A percentile compares a stretch with the other conserved stretches of the same genome.
phyloP scores from a whole-genome alignment of 2,797 vertebrate species.

The Ambastaia sidthimunki region DNA sequence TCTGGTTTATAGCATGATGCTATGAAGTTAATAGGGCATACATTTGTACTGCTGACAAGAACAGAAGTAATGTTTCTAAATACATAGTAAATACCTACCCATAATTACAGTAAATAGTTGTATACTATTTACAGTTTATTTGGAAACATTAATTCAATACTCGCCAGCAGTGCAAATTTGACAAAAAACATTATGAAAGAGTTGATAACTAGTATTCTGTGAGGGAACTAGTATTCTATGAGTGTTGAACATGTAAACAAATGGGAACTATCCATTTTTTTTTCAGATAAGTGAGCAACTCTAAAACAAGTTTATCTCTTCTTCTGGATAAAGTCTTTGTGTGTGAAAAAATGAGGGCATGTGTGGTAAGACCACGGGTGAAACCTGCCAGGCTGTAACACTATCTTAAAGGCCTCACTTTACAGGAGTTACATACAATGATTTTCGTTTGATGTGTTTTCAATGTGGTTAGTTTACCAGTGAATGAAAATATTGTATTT shows the following conservation, averaged over 20 bases:
- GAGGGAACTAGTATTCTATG: background rate
- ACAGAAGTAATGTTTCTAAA: too few species aligned
- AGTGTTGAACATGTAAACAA: background rate
- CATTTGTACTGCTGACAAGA: too few species aligned
- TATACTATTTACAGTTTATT: conserved; percentile 55
- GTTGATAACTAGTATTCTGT: conserved; percentile 60
- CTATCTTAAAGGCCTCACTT: background rate
- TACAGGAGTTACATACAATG: background rate
- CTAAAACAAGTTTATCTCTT: background rate
- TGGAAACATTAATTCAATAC: conserved; percentile 64
- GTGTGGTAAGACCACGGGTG: background rate
- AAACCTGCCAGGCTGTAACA: background rate
- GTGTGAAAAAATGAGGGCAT: background rate
- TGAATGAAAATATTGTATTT: conserved; percentile 6
- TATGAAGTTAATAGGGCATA: too few species aligned
- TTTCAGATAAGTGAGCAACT: background rate
- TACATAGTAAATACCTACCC: too few species aligned
- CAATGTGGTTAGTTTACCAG: background rate
- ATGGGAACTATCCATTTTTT: background rate
- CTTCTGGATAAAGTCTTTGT: background rate
- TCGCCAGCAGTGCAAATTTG: conserved; percentile 67
- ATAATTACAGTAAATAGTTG: too few species aligned
- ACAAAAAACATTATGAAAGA: conserved; percentile 66
- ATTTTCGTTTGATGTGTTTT: background rate
- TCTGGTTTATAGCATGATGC: too few species aligned